Evolutionary conservation across 1,140 invertebrate species (phyloP).

Genomic region (Achatina immaculata): DNA sequence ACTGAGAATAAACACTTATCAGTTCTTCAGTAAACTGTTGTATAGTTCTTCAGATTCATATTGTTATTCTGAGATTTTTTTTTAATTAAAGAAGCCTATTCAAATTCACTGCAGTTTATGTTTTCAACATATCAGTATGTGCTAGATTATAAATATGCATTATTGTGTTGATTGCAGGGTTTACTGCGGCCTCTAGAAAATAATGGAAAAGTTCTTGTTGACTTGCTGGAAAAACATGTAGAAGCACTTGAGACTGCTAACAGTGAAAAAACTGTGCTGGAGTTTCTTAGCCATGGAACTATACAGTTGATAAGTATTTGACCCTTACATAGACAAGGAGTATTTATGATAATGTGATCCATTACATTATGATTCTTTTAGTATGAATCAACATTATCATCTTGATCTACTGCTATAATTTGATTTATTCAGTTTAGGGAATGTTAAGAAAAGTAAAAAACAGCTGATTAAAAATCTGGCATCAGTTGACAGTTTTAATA

Average conservation of each 20-base stretch:
- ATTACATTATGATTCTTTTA: neutral
- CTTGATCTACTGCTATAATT: neutral
- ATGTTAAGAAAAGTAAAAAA: neutral
- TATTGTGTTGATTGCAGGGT: too few species aligned
- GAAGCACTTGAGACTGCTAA: neutral
- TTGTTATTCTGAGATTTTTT: too few species aligned
- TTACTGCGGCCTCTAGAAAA: too few species aligned
- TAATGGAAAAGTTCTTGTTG: neutral
- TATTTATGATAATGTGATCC: neutral
- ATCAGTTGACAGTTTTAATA: neutral
- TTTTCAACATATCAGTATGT: too few species aligned
- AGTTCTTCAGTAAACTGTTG: too few species aligned
- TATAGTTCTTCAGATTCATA: too few species aligned
- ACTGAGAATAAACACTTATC: too few species aligned
- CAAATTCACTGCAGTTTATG: too few species aligned
- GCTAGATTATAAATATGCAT: too few species aligned
- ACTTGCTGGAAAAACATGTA: neutral
- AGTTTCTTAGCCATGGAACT: neutral
- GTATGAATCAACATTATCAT: neutral
- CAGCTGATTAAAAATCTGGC: neutral
- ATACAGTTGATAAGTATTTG: slow-evolving; percentile 13
- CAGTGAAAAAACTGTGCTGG: neutral
- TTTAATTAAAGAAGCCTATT: too few species aligned
- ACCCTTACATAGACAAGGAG: neutral
- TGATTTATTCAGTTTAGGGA: neutral